A percentile compares a stretch with the other conserved stretches of the same genome.
These are phyloP conservation scores for Drosophila barbarae DNA, from an alignment of 2,888 invertebrate species.

Conservation along the genomic window DNA sequence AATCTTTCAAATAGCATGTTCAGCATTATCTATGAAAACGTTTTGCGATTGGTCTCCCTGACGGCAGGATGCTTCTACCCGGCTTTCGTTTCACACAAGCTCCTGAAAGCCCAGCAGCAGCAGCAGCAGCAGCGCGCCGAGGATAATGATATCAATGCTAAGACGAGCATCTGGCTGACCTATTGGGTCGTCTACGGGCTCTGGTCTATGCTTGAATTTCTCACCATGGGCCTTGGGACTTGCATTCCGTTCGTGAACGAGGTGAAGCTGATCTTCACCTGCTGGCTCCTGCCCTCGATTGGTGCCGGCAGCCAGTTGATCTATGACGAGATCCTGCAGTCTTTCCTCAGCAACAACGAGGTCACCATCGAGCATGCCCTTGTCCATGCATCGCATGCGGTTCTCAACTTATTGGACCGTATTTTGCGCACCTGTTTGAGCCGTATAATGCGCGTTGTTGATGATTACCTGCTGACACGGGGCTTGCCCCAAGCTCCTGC, in stretches of 20 bases:
- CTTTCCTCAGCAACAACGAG: constrained; percentile 92
- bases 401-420: constrained; percentile 27
- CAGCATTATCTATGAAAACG: constrained; percentile 38
- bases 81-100: constrained; percentile 87
- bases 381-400: background rate
- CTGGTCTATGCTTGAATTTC: constrained; percentile 93
- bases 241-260: constrained; percentile 98
- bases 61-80: constrained; percentile 98
- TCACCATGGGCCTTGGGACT: constrained; percentile 94
- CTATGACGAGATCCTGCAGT: constrained; percentile 96
- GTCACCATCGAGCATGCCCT: constrained; percentile 80
- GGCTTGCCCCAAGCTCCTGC: constrained; percentile 4
- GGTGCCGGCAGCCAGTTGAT: constrained; percentile 95
- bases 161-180: constrained; percentile 94
- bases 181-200: constrained; percentile 99
- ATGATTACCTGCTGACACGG: constrained; percentile 36
- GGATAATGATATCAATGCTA: constrained; percentile 86
- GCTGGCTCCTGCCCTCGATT: constrained; percentile 96
- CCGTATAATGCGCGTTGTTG: constrained; percentile 31
- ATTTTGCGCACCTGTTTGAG: constrained; percentile 24
- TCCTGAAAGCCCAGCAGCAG: constrained; percentile 95
- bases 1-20: background rate
- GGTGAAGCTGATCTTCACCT: constrained; percentile 93
- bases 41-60: constrained; percentile 21
- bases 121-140: constrained; percentile 84